A percentile compares a stretch with the other conserved stretches of the same genome.
phyloP scores from a whole-genome alignment of 1,140 invertebrate genomes.

The Sminthurinus signatus region DNA sequence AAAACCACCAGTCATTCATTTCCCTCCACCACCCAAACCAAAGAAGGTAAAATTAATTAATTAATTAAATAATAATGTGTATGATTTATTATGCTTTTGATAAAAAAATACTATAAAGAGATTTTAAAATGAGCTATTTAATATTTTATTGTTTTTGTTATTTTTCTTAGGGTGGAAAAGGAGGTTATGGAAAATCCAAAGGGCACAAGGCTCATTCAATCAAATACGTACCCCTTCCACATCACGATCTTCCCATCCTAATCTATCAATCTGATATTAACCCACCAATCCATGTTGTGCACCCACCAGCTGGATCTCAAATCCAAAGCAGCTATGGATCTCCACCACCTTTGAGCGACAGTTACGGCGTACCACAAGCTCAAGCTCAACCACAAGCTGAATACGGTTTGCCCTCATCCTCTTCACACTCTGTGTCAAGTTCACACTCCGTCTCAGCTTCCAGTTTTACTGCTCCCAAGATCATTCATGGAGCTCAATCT shows the following conservation, averaged over 20 bases:
- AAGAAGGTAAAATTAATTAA: constrained; percentile 23
- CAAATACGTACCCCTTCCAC: constrained; percentile 49
- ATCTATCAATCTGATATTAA: constrained; percentile 34
- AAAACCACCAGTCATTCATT: constrained; percentile 48
- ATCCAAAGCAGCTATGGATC: neutral
- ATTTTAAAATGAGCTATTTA: neutral
- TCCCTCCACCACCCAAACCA: constrained; percentile 45
- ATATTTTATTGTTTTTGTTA: too few species aligned
- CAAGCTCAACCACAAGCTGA: neutral
- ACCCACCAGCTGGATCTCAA: constrained; percentile 34
- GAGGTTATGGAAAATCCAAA: constrained; percentile 11
- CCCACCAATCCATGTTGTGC: constrained; percentile 46
- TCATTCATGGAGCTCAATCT: neutral
- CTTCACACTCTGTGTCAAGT: neutral
- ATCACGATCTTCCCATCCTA: constrained; percentile 47
- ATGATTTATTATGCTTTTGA: too few species aligned
- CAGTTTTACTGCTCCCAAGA: constrained; percentile 6
- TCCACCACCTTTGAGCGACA: neutral
- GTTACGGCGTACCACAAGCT: too few species aligned
- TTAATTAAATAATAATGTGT: too few species aligned
- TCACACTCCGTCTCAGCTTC: neutral
- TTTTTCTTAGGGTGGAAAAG: too few species aligned
- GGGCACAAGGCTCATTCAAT: constrained; percentile 37
- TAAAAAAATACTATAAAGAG: too few species aligned
- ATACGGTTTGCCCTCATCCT: neutral